phyloP scores from a whole-genome alignment of 2,888 invertebrate genomes.

The Drosophila mimica region DNA sequence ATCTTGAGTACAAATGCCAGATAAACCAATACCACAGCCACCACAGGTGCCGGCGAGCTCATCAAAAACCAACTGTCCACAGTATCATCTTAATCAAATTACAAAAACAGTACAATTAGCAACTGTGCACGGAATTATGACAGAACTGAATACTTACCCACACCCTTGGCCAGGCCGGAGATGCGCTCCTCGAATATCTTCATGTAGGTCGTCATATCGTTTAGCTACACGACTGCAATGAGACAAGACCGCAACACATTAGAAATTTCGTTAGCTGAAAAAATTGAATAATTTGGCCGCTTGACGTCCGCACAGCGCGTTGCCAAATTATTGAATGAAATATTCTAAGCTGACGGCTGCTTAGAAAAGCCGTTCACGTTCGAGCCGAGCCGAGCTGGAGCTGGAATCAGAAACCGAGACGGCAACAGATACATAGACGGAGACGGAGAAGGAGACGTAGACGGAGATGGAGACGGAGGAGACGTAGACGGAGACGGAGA shows the following conservation, averaged over 20 bases:
- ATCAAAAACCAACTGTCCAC: conserved; percentile 92
- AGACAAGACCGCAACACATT: conserved; percentile 41
- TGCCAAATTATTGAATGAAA: conserved; percentile 77
- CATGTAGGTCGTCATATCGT: conserved; percentile 80
- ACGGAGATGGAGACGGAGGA: not conserved
- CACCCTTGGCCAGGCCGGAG: conserved; percentile 81
- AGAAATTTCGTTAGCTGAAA: conserved; percentile 47
- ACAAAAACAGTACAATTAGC: conserved; percentile 28
- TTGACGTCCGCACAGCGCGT: conserved; percentile 63
- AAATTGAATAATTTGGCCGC: conserved; percentile 23
- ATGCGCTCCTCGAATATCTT: conserved; percentile 83
- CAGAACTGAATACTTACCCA: conserved; percentile 73
- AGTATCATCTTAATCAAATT: conserved; percentile 87
- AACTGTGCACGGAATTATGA: not conserved
- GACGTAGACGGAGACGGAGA: conserved; percentile 6
- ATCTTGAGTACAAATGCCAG: conserved; percentile 90
- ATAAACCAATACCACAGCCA: conserved; percentile 88
- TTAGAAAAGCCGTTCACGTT: conserved; percentile 66
- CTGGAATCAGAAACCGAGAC: conserved; percentile 15
- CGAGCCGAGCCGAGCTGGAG: conserved; percentile 22
- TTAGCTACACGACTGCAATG: conserved; percentile 43
- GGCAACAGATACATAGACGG: conserved; percentile 3
- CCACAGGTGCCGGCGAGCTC: conserved; percentile 90
- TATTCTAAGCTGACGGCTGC: conserved; percentile 59
- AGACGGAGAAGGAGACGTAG: conserved; percentile 1